Evolutionary conservation across 2,113 vertebrate genomes (phyloP), one percentile per base, ranked within the genome.

Genomic region (Sclerurus mexicanus): DNA sequence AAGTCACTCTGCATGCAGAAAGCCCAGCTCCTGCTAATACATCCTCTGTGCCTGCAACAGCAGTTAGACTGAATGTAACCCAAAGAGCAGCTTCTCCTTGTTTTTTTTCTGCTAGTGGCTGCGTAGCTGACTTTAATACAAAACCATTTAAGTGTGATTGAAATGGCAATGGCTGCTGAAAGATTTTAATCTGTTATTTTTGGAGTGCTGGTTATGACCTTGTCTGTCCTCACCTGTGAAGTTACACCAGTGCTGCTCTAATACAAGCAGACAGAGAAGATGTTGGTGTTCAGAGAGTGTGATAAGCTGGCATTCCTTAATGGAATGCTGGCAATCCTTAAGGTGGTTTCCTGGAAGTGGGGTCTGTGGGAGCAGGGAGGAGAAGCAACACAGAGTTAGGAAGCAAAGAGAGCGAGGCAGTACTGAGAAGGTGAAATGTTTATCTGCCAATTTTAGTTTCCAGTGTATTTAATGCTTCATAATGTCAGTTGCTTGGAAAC

Each of bases 401-500:
- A n/a, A 95, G 58, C 31, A 37, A 49, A 46, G 68, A 76, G 60
- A 37, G 13, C 5, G 1, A 28, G 52, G 75, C 72, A 79, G 14
- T 17, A 17, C 75, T 60, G 62, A 72, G 86, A 87, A 89, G 91
- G 84, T 91, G 96, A 71, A 81, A 77, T 88, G 67, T 90, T 91
- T 94, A 74, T 94, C 89, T 87, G 55, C 60, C 78, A 66, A 7
- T 90, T 73, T 47, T 92, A 56, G 67, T 97, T 93, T 92, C 74
- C 37, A 12, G n/a, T 89, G 79, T 92, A 74, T 89, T 87, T 93
- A 89, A 91, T 96, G 87, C 86, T 86, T 72, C 67, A 85, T 97
- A 84, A 96, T 49, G 97, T 97, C 96, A 96, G 98, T 98, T 98
- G 98, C 98, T 97, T 98, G 98, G 98, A 98, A 98, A 98, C 98